Percentiles rank a stretch among this genome's conserved stretches.
phyloP scores from a whole-genome alignment of 1,140 invertebrate species.

The Phocides pigmalion region DNA sequence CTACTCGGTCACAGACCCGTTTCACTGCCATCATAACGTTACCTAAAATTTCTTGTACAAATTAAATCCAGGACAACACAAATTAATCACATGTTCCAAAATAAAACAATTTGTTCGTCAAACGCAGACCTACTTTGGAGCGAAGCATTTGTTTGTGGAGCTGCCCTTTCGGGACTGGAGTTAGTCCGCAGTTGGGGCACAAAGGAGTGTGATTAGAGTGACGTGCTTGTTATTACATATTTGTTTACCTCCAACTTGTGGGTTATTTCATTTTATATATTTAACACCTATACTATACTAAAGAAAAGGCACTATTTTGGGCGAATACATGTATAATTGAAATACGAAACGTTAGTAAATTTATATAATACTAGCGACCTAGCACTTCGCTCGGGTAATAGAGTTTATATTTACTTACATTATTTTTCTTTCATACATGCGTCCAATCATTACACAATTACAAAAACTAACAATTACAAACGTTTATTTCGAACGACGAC shows the following conservation, averaged over 20 bases:
- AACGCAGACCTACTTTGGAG: constrained; percentile 31
- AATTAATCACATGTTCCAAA: constrained; percentile 3
- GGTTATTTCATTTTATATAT: neutral
- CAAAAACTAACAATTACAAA: too few species aligned
- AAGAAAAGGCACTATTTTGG: too few species aligned
- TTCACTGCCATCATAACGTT: too few species aligned
- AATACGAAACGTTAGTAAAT: too few species aligned
- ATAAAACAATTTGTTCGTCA: constrained; percentile 31
- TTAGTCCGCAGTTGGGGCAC: constrained; percentile 19
- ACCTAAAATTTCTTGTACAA: neutral
- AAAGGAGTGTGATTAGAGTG: constrained; percentile 31
- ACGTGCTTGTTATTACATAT: constrained; percentile 26
- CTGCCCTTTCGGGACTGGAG: constrained; percentile 29
- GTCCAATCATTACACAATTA: too few species aligned
- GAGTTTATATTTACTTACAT: too few species aligned
- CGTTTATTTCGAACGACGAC: too few species aligned
- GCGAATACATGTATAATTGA: too few species aligned
- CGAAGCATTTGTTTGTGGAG: constrained; percentile 29
- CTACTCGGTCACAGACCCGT: too few species aligned
- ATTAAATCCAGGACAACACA: neutral
- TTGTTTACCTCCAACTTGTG: neutral
- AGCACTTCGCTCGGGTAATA: too few species aligned
- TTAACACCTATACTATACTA: neutral
- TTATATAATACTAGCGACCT: too few species aligned
- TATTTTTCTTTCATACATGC: too few species aligned